Conservation (phyloP, 2,113 vertebrate genomes). For the Ciconia boyciana region DNA sequence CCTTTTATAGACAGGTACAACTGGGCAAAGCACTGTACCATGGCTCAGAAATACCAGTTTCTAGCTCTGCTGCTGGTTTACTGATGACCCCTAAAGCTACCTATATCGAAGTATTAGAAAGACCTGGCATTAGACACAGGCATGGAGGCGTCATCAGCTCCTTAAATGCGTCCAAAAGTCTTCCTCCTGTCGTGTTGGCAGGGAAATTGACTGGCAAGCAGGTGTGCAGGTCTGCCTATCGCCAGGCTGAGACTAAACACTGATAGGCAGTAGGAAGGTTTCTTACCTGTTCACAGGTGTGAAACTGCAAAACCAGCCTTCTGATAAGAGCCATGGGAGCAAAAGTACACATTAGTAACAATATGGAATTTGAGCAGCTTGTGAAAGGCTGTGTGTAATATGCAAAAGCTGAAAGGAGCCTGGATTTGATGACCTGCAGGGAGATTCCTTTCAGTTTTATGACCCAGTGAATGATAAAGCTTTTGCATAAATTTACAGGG, state of each 20-base stretch:
- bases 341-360: neutral
- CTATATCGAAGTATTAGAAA: neutral
- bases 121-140: neutral
- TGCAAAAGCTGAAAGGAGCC: neutral
- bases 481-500: conserved; percentile 42
- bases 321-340: neutral
- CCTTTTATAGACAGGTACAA: neutral
- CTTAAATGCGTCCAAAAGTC: neutral
- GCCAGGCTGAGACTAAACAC: neutral
- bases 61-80: neutral
- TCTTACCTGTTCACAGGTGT: neutral
- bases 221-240: neutral
- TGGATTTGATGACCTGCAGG: neutral
- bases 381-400: neutral
- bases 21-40: neutral
- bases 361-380: neutral
- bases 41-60: neutral
- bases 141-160: neutral
- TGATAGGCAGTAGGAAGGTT: neutral
- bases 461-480: neutral
- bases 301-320: neutral
- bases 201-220: neutral
- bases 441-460: conserved; percentile 13
- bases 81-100: neutral
- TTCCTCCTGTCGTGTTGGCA: neutral